Evolutionary conservation across 2,113 vertebrate genomes (phyloP), one percentile per base, ranked within the genome.

Genomic region (Ptychochromis oligacanthus): DNA sequence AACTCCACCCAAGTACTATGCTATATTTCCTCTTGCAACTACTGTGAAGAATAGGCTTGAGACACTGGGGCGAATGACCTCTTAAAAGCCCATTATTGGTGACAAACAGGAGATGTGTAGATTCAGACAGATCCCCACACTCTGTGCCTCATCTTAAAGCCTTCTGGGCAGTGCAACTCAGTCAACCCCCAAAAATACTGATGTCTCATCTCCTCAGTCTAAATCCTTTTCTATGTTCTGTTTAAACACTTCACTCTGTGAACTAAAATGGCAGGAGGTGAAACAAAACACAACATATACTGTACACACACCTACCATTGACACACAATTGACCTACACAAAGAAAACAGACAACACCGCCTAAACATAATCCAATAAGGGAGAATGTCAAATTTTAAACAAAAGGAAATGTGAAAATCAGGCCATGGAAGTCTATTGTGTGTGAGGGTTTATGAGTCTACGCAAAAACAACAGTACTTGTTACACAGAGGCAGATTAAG

Each of bases 241-340:
- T 74, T 86, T 76, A 49, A 79, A 84, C 60, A 74, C 64, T 82
- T 89, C 85, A 87, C n/a, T n/a, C n/a, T n/a, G 49, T 38, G 55
- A 17, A 77, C 20, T 8, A 20, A 74, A 46, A 70, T 46, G 36
- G 62, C 55, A 38, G 52, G 4, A 26, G 46, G 5, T 74, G 60
- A 77, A 78, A 26, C 43, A 46, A 13, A 49, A 46, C 40, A n/a
- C 26, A 28, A 59, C 22, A 7, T 6, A 36, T 6, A 15, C 14
- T 6, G 6, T 6, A 15, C 14, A 15, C 43, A 14, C 8, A 7
- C 26, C 34, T 81, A 46, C 43, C 4, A 46, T 28, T n/a, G n/a
- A 26, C 31, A 61, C 59, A 77, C 20, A n/a, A 22, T 52, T 75
- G 62, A 79, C 59, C 28, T n/a, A 14, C 8, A 58, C 26, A 60